Evolutionary conservation across 1,140 invertebrate species (phyloP), one percentile per base, ranked within the genome.

Genomic region (Lethocerus indicus): DNA sequence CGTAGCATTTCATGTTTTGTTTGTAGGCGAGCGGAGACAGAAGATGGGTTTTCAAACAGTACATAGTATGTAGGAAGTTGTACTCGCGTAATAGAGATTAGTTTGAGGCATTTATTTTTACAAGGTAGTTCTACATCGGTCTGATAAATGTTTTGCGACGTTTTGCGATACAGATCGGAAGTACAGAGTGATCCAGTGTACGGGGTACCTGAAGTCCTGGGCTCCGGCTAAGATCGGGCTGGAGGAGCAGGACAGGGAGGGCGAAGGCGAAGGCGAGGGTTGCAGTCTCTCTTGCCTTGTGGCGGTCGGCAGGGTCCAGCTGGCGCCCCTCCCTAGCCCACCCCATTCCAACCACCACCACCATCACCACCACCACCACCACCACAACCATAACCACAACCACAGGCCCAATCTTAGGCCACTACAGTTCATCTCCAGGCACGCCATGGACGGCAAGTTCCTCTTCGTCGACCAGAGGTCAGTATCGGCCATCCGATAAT

Each of bases 121-220:
- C 35, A 36, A 36, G 13, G 3, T 41, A 3, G 13, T 41, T 21
- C 13, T 6, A 6, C 37, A 7, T 5, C 6, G 6, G 37, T 9
- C 5, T 5, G 16, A 6, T 6, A 39, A 32, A 9, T 9, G 29
- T 9, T 32, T 32, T 32, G 29, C n/a, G 29, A 32, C 9, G 29
- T n/a, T n/a, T 32, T 32, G 29, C 29, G 29, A 32, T 32, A 32
- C 29, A 82, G 81, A 84, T 61, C 74, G 75, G 61, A 85, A 79
- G 56, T 89, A 83, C 61, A 76, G 71, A 54, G 78, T 87, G 16
- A 83, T 89, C 49, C 85, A 89, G 60, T 89, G 85, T 61, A 88
- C 83, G 32, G 89, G 90, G 1, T 94, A 94, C 61, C 65, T 95
- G 6, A 94, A 94, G 61, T 88, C 87, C 0, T 93, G 87, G 88